A percentile compares a stretch with the other conserved stretches of the same genome.
phyloP scores from a whole-genome alignment of 2,888 invertebrate species.

The Actias luna region DNA sequence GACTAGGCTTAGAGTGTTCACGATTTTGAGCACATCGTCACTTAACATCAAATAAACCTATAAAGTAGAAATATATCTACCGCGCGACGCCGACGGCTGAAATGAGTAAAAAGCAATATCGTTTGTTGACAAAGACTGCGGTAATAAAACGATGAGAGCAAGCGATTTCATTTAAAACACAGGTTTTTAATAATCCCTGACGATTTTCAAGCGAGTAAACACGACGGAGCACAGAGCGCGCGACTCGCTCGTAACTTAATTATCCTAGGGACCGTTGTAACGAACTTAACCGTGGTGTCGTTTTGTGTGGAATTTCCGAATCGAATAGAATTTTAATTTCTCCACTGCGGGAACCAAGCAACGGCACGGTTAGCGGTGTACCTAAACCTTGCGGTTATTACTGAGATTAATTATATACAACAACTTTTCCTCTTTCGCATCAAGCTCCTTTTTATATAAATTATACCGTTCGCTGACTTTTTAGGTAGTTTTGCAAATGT shows the following conservation, averaged over 20 bases:
- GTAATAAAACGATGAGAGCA: conserved; percentile 10
- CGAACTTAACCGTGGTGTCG: conserved; percentile 17
- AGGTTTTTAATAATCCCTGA: conserved; percentile 14
- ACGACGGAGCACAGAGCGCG: not conserved
- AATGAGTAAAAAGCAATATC: conserved; percentile 14
- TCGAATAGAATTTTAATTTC: conserved; percentile 8
- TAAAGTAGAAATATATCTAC: no score
- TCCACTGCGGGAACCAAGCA: not conserved
- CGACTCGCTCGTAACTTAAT: conserved; percentile 15
- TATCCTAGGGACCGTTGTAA: conserved; percentile 13
- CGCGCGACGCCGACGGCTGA: not conserved
- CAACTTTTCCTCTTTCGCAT: no score
- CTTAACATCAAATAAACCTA: no score
- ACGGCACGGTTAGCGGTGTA: not conserved
- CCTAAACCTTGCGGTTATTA: not conserved
- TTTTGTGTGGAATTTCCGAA: conserved; percentile 12
- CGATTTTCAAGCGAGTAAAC: conserved; percentile 5
- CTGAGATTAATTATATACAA: no score
- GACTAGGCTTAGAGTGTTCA: no score
- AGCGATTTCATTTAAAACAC: conserved; percentile 15
- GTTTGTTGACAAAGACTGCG: conserved; percentile 10
- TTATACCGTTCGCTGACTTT: no score
- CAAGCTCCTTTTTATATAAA: no score
- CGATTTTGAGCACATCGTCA: no score
- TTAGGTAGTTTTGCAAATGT: no score